A percentile compares a stretch with the other conserved stretches of the same genome.
phyloP scores from a whole-genome alignment of 2,113 vertebrate genomes.

The Eurystomus gularis region DNA sequence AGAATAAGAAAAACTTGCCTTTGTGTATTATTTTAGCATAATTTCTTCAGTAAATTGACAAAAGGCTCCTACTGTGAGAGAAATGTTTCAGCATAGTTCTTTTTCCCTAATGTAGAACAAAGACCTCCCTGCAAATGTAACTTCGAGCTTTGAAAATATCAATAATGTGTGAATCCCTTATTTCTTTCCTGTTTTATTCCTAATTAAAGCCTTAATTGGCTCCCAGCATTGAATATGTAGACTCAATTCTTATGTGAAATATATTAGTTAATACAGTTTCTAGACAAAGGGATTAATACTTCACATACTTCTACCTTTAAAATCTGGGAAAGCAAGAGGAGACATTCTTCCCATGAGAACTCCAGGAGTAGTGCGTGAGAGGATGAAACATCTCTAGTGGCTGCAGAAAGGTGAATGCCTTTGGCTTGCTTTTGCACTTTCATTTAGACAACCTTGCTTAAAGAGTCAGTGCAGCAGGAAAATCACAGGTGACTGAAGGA shows the following conservation, averaged over 20 bases:
- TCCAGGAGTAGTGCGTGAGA: not conserved
- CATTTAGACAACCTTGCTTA: not conserved
- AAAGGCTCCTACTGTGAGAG: conserved; percentile 38
- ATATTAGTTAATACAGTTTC: not conserved
- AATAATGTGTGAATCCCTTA: not conserved
- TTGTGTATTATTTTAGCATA: conserved; percentile 42
- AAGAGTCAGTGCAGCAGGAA: not conserved
- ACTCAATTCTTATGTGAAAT: not conserved
- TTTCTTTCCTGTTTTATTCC: conserved; percentile 1
- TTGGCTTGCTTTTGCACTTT: not conserved
- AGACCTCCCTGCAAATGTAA: conserved; percentile 5
- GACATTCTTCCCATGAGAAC: not conserved
- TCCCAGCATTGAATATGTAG: not conserved
- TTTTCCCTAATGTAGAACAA: conserved; percentile 18
- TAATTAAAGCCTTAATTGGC: conserved; percentile 17
- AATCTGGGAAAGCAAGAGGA: not conserved
- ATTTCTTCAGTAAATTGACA: conserved; percentile 47
- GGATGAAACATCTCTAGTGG: not conserved
- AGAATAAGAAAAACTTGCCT: conserved; percentile 37
- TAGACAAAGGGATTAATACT: not conserved
- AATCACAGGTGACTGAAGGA: not conserved
- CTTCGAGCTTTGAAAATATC: not conserved
- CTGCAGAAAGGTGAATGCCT: not conserved
- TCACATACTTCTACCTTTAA: not conserved
- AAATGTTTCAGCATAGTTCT: conserved; percentile 27